phyloP scores from a whole-genome alignment of 2,113 vertebrate species.

The Triplophysa rosa region DNA sequence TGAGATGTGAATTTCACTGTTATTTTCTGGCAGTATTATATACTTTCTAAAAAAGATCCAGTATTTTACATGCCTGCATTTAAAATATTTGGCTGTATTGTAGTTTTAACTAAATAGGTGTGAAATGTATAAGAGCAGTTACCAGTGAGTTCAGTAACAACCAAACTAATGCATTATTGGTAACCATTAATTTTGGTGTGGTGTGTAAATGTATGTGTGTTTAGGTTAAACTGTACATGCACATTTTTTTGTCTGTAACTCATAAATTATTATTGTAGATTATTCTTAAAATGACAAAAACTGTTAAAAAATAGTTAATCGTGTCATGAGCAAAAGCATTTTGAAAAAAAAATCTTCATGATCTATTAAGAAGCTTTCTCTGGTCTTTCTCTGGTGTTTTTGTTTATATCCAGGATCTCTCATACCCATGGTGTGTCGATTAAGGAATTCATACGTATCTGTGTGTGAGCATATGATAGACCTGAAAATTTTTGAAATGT shows the following conservation, averaged over 20 bases:
- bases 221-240: background rate
- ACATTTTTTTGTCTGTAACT: constrained; percentile 29
- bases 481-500: constrained; percentile 65
- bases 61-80: background rate
- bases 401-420: constrained; percentile 32
- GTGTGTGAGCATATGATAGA: constrained; percentile 45
- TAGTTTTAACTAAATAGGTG: no score
- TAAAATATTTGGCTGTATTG: background rate
- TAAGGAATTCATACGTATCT: background rate
- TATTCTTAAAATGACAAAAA: constrained; percentile 33
- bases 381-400: constrained; percentile 35
- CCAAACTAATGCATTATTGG: no score
- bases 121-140: no score
- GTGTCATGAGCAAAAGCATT: constrained; percentile 32
- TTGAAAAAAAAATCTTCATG: constrained; percentile 14
- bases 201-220: constrained; percentile 30
- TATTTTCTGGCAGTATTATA: background rate
- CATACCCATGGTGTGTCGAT: background rate
- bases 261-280: background rate
- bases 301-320: constrained; percentile 21
- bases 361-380: constrained; percentile 23
- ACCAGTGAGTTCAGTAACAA: no score
- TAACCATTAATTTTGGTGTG: background rate
- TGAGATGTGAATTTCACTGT: background rate
- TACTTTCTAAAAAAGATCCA: no score